Percentiles rank a stretch among this genome's conserved stretches.
Conservation (phyloP, 2,113 vertebrate genomes). For the Myanophis thanlyinensis region DNA sequence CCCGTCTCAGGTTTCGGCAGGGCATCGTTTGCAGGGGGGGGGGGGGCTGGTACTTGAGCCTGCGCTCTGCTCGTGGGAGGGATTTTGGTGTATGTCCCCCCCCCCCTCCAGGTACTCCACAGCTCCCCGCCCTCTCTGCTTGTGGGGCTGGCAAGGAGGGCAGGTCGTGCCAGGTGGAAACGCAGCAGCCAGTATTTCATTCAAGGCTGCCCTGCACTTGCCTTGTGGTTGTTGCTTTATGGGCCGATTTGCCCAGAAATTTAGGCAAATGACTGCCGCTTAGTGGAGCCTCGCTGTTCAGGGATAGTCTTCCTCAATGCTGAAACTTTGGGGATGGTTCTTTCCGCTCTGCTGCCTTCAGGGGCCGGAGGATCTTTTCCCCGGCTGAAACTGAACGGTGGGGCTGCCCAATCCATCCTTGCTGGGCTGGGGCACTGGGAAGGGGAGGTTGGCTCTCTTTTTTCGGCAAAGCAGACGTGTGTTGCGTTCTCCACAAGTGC, state of each 20-base stretch:
- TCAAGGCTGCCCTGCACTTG: background rate
- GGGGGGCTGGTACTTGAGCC: background rate
- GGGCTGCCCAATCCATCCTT: background rate
- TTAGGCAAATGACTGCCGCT: background rate
- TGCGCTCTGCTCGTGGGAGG: background rate
- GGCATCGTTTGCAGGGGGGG: background rate
- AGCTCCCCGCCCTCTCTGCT: background rate
- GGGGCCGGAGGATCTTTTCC: background rate
- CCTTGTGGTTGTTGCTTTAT: background rate
- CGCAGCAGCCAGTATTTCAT: background rate
- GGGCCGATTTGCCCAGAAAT: background rate
- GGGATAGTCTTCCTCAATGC: background rate
- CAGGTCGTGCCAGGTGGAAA: too few species aligned
- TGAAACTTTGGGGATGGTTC: background rate
- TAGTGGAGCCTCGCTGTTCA: background rate
- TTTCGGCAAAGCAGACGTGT: background rate
- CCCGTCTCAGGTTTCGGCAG: background rate
- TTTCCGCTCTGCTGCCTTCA: too few species aligned
- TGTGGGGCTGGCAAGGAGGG: background rate
- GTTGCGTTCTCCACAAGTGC: background rate
- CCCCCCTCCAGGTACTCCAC: background rate
- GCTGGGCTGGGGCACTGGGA: background rate
- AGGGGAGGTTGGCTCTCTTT: rapidly evolving
- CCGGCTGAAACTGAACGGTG: background rate
- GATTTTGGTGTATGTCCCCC: background rate